phyloP scores from a whole-genome alignment of 1,140 invertebrate species.

The Lysiphlebus fabarum region DNA sequence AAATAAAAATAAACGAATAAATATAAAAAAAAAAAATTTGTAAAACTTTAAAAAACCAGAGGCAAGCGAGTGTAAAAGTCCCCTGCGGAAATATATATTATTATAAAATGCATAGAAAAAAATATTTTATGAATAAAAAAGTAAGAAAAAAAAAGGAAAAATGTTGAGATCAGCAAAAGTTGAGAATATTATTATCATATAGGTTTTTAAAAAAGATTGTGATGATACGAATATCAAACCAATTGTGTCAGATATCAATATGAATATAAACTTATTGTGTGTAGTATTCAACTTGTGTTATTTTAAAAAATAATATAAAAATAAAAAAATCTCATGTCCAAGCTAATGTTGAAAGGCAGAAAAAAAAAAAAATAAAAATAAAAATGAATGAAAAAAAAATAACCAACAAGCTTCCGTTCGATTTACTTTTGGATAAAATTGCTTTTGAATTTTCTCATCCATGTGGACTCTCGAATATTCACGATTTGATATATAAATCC shows the following conservation, averaged over 20 bases:
- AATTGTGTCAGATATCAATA: too few relatives aligned
- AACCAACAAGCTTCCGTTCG: conserved; percentile 11
- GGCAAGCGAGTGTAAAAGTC: conserved; percentile 4
- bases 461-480: conserved; percentile 9
- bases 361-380: neutral
- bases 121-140: too few relatives aligned
- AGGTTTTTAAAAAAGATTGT: too few relatives aligned
- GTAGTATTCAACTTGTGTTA: too few relatives aligned
- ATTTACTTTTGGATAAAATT: conserved; percentile 11
- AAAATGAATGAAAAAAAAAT: neutral
- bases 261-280: too few relatives aligned
- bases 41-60: neutral
- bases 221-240: too few relatives aligned
- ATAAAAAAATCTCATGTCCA: conserved; percentile 12
- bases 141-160: too few relatives aligned
- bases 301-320: neutral
- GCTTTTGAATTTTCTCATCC: conserved; percentile 8
- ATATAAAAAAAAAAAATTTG: neutral
- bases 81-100: neutral
- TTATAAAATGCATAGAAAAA: conserved; percentile 1
- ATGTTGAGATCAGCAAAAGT: neutral
- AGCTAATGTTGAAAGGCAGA: neutral
- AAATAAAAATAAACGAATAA: neutral
- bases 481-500: conserved; percentile 2
- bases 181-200: too few relatives aligned